phyloP scores from a whole-genome alignment of 2,888 invertebrate genomes.

The Pyrocoelia pectoralis region DNA sequence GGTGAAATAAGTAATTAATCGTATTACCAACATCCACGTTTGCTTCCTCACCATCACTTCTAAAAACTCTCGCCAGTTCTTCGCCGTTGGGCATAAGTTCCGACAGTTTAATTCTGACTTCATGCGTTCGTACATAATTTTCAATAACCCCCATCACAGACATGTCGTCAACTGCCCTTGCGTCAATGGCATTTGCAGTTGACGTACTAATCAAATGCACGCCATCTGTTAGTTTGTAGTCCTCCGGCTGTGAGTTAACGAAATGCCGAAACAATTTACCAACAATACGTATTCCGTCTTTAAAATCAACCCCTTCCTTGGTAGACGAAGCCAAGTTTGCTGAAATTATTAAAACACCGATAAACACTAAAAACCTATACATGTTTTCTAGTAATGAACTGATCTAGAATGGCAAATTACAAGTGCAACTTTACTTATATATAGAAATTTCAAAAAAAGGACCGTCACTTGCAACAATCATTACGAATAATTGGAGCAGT shows the following conservation, averaged over 20 bases:
- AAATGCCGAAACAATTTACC: slow-evolving; percentile 63
- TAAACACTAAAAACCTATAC: slow-evolving; percentile 50
- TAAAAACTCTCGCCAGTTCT: slow-evolving; percentile 63
- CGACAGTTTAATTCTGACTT: slow-evolving; percentile 74
- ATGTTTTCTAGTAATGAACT: slow-evolving; percentile 44
- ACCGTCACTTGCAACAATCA: slow-evolving; percentile 42
- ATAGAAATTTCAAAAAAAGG: slow-evolving; percentile 27
- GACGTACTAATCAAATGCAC: slow-evolving; percentile 68
- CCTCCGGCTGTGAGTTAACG: slow-evolving; percentile 62
- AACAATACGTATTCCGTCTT: slow-evolving; percentile 52
- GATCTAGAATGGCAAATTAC: slow-evolving; percentile 25
- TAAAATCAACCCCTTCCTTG: slow-evolving; percentile 45
- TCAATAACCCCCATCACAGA: slow-evolving; percentile 67
- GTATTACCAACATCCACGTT: slow-evolving; percentile 62
- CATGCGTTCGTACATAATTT: slow-evolving; percentile 75
- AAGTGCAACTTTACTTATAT: slow-evolving; percentile 28
- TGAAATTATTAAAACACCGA: slow-evolving; percentile 36
- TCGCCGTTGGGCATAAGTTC: slow-evolving; percentile 71
- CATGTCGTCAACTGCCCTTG: slow-evolving; percentile 64
- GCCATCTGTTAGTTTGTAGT: slow-evolving; percentile 69
- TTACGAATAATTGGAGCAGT: slow-evolving; percentile 60
- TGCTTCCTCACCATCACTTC: slow-evolving; percentile 64
- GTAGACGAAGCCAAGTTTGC: slow-evolving; percentile 23
- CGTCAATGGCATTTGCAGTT: slow-evolving; percentile 59
- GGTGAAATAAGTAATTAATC: slow-evolving; percentile 7